Evolutionary conservation across 2,113 vertebrate species (phyloP).

Genomic region (Cinclus cinclus): DNA sequence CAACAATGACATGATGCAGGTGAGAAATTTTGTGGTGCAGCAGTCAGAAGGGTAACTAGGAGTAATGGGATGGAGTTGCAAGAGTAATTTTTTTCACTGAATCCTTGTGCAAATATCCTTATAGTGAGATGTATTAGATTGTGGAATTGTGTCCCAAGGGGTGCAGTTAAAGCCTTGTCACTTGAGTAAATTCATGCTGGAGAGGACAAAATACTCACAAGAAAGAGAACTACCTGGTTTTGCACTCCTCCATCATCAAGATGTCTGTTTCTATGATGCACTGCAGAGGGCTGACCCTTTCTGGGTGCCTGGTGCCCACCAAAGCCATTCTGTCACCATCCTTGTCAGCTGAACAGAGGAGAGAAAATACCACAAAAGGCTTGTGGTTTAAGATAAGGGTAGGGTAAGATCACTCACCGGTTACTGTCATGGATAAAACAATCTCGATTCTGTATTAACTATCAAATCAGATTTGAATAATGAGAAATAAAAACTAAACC

Average conservation of each 20-base stretch:
- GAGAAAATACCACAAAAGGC: neutral
- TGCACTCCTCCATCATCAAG: neutral
- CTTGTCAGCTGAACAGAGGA: neutral
- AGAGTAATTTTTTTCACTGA: neutral
- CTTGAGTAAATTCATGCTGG: neutral
- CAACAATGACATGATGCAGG: neutral
- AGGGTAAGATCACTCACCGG: neutral
- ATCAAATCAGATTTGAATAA: neutral
- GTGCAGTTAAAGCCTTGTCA: neutral
- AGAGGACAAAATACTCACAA: neutral
- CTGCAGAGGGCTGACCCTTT: neutral
- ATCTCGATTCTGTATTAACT: accelerated
- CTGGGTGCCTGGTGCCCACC: neutral
- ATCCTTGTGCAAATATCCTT: neutral
- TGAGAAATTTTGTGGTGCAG: neutral
- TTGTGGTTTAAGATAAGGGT: neutral
- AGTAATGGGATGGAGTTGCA: neutral
- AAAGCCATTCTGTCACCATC: neutral
- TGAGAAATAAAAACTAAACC: neutral
- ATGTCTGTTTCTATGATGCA: neutral
- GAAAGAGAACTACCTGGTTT: neutral
- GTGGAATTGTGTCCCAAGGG: neutral
- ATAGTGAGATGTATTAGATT: neutral
- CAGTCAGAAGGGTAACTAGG: neutral
- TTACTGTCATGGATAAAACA: neutral